Conservation (phyloP, 2,113 vertebrate genomes). For the Heterotilapia buettikoferi region DNA sequence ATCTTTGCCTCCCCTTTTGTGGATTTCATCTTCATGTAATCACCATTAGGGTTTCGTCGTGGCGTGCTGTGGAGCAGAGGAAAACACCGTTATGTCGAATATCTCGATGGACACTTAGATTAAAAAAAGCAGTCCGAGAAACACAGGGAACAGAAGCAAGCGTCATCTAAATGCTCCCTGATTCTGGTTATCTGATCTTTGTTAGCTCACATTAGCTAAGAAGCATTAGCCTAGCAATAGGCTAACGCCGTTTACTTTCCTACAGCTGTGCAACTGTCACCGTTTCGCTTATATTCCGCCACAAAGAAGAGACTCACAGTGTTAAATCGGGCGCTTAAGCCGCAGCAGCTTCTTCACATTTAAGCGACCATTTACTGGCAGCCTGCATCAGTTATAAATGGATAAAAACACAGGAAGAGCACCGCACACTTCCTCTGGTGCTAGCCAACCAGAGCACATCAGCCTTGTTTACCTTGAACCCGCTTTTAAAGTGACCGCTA, state of each 20-base stretch:
- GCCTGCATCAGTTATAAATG: background rate
- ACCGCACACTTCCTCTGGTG: conserved; percentile 11
- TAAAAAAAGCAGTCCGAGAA: background rate
- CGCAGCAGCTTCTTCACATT: background rate
- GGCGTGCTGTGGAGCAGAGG: background rate
- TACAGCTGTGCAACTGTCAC: background rate
- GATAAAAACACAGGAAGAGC: conserved; percentile 33
- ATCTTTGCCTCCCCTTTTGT: background rate
- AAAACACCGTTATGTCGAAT: background rate
- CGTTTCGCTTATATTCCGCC: background rate
- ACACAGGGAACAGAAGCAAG: background rate
- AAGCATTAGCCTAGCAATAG: background rate
- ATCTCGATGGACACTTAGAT: background rate
- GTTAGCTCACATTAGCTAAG: background rate
- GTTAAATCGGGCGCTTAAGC: background rate
- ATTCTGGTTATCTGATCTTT: background rate
- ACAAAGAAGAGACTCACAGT: background rate
- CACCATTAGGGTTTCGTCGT: background rate
- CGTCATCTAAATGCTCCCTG: background rate
- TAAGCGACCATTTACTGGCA: background rate
- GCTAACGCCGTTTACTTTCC: background rate
- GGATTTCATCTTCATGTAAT: conserved; percentile 30
- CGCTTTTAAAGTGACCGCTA: conserved; percentile 16
- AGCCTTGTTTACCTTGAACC: background rate
- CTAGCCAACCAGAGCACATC: conserved; percentile 14